Evolutionary conservation across 2,113 vertebrate species (phyloP).

Genomic region (Dromas ardeola): DNA sequence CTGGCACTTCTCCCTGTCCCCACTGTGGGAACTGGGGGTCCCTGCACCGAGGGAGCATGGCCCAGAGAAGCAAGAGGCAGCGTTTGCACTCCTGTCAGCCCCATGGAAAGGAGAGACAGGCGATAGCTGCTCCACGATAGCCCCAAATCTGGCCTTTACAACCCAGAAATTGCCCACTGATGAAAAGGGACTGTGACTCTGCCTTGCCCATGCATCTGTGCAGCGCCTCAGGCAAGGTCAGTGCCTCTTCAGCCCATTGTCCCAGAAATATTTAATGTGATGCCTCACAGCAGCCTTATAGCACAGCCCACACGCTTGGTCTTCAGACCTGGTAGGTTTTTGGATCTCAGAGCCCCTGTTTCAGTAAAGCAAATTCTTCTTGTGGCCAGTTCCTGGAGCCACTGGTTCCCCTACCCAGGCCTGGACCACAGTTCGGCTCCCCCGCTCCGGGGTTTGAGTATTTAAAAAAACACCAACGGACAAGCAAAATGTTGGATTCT

Average conservation of each 20-base stretch:
- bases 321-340: background rate
- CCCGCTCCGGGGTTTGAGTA: background rate
- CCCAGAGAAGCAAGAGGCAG: background rate
- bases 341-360: background rate
- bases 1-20: background rate
- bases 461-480: background rate
- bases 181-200: background rate
- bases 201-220: background rate
- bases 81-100: fast-evolving
- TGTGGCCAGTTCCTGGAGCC: background rate
- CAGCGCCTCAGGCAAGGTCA: background rate
- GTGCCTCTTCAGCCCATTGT: background rate
- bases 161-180: background rate
- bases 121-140: fast-evolving
- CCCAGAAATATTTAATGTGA: fast-evolving
- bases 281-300: background rate
- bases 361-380: background rate
- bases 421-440: fast-evolving
- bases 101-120: background rate
- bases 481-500: background rate
- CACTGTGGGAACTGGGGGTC: background rate
- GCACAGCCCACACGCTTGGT: background rate
- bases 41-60: fast-evolving
- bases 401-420: background rate
- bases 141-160: background rate